Evolutionary conservation across 2,113 vertebrate genomes (phyloP), one percentile per base, ranked within the genome.

Genomic region (Heptranchias perlo): DNA sequence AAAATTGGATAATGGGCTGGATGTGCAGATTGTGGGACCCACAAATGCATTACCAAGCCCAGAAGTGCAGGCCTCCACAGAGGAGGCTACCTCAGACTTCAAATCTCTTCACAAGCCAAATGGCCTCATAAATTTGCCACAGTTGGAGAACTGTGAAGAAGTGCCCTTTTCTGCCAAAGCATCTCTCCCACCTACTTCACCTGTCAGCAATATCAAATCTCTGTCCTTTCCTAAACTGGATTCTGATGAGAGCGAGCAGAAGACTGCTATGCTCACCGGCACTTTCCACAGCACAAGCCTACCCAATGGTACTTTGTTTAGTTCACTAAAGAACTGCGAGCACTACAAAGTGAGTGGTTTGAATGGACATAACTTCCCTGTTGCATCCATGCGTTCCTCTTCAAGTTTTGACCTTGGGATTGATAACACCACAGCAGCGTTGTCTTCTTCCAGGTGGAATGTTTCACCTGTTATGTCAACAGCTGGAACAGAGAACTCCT

Each of bases 211-310:
- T 98, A 99, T 99, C 97, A 99, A 98, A 97, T 99, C 99, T 96
- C 97, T 99, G 14, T 98, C 98, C 96, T 99, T 99, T 96, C 99
- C 99, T 52, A 99, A 99, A 97, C 98, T 99, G 96, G 98, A 99
- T 92, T 98, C 98, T 1, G 98, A 99, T 95, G 98, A 98, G 94
- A 97, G 97, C 28, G 97, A 96, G 96, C 98, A 98, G 87, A 98
- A 98, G 92, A 96, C 97, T 58, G 97, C 97, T 52, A 97, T 97
- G 96, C 97, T 98, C 21, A 96, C 91, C 0, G 97, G 97, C 97
- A 97, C 97, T 97, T 98, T 97, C 96, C 97, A 97, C 96, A 98
- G 97, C 96, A 96, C 98, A 96, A 96, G 97, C 97, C 98, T 99
- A 95, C 97, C 97, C 89, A 99, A 98, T 0, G 98, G 98, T 97